These are phyloP conservation scores for Polyodon spathula DNA, from an alignment of 2,113 vertebrate species.

Conservation along the genomic window DNA sequence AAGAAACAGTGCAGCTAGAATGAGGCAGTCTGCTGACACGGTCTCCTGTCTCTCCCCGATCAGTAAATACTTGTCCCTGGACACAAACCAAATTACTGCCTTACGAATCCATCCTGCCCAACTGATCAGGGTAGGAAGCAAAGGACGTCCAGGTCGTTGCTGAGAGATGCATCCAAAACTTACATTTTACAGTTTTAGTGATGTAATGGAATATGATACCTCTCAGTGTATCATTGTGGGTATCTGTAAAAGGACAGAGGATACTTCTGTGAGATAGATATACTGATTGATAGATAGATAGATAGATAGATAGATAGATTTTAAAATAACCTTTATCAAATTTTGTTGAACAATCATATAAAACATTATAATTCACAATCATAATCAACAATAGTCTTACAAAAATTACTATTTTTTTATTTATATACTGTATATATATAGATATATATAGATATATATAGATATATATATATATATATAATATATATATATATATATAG, in stretches of 20 bases:
- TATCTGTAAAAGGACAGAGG: slow-evolving; percentile 11
- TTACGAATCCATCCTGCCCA: slow-evolving; percentile 45
- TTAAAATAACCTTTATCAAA: too few species aligned
- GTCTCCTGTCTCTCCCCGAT: slow-evolving; percentile 49
- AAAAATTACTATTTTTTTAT: too few species aligned
- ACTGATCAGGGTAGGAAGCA: slow-evolving; percentile 53
- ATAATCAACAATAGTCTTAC: too few species aligned
- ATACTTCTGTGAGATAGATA: background rate
- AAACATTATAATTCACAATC: too few species aligned
- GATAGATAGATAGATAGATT: too few species aligned
- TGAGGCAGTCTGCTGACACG: slow-evolving; percentile 54
- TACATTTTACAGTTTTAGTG: slow-evolving; percentile 16
- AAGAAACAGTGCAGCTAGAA: slow-evolving; percentile 47
- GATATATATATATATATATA: too few species aligned
- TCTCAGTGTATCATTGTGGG: slow-evolving; percentile 20
- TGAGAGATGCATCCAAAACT: slow-evolving; percentile 8
- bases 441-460: too few species aligned
- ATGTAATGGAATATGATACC: slow-evolving; percentile 34
- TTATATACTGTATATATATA: too few species aligned
- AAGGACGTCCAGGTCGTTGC: slow-evolving; percentile 51
- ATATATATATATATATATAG: too few species aligned
- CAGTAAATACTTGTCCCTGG: slow-evolving; percentile 62
- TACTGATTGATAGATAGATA: too few species aligned
- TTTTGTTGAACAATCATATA: too few species aligned
- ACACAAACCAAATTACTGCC: slow-evolving; percentile 61